Conservation (phyloP, 2,888 invertebrate species). For the Clivina fossor region DNA sequence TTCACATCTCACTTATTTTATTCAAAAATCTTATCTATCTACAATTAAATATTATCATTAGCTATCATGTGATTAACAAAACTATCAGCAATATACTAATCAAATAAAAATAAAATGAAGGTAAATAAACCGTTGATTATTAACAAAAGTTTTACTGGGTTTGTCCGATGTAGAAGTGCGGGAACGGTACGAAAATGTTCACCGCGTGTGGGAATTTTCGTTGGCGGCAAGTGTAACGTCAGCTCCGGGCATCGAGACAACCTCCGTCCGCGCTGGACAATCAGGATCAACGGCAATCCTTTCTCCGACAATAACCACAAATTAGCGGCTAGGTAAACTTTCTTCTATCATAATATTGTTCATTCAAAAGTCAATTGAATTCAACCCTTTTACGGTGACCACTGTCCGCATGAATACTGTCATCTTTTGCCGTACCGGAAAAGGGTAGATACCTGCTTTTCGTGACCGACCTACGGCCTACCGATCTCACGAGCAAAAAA, state of each 20-base stretch:
- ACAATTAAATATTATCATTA: background rate
- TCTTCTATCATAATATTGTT: background rate
- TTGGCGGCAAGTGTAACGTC: conserved; percentile 18
- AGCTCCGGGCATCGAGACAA: conserved; percentile 3
- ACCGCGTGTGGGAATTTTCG: conserved; percentile 15
- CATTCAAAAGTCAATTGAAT: background rate
- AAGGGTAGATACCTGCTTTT: background rate
- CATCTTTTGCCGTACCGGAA: too few relatives aligned
- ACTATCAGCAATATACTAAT: too few relatives aligned
- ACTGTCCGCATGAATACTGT: conserved; percentile 5
- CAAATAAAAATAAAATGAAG: too few relatives aligned
- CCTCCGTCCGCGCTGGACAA: conserved; percentile 7
- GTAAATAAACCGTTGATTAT: background rate
- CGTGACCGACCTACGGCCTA: conserved; percentile 5
- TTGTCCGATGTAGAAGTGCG: background rate
- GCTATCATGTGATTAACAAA: too few relatives aligned
- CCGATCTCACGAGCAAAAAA: background rate
- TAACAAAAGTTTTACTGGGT: background rate
- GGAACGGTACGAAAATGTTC: background rate
- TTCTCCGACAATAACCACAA: conserved; percentile 17
- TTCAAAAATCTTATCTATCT: background rate
- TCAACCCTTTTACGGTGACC: conserved; percentile 5
- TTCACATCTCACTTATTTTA: conserved; percentile 34
- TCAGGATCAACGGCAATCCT: conserved; percentile 3
- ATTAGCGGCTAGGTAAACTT: conserved; percentile 19